phyloP scores from a whole-genome alignment of 37 sponge, comb jelly and placozoan species.

The Cliona cf. orientalis region DNA sequence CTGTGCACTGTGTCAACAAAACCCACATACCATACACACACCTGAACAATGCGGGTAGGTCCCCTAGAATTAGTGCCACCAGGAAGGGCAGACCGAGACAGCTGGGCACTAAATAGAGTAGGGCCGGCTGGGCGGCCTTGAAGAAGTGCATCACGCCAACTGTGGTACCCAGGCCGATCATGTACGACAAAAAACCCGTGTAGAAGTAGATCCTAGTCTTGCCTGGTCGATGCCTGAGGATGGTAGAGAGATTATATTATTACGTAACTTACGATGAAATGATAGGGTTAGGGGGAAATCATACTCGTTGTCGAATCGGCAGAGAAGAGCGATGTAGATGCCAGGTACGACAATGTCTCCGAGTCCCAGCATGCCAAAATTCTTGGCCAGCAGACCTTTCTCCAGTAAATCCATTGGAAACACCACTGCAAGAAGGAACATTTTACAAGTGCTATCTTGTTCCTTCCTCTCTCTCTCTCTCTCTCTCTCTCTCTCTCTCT shows the following conservation, averaged over 20 bases:
- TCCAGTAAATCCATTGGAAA: constrained; percentile 46
- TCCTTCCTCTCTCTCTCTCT: no score
- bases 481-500: no score
- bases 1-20: no score
- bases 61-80: constrained; percentile 81
- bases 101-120: constrained; percentile 96
- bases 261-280: neutral
- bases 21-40: no score
- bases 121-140: constrained; percentile 97
- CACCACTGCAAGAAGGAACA: constrained; percentile 18
- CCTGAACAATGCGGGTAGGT: constrained; percentile 70
- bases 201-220: constrained; percentile 83
- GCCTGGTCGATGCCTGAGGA: constrained; percentile 32
- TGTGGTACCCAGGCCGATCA: constrained; percentile 89
- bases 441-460: constrained; percentile 54
- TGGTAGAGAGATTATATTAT: neutral
- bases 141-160: constrained; percentile 86
- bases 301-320: constrained; percentile 87
- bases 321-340: constrained; percentile 91
- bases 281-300: neutral
- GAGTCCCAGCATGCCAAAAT: constrained; percentile 95
- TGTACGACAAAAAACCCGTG: constrained; percentile 86
- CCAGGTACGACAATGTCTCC: constrained; percentile 98
- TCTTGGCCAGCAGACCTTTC: constrained; percentile 40
- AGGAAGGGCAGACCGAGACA: constrained; percentile 92